These are phyloP conservation scores for Adelphocoris suturalis DNA, from an alignment of 2,888 invertebrate species.

Conservation along the genomic window DNA sequence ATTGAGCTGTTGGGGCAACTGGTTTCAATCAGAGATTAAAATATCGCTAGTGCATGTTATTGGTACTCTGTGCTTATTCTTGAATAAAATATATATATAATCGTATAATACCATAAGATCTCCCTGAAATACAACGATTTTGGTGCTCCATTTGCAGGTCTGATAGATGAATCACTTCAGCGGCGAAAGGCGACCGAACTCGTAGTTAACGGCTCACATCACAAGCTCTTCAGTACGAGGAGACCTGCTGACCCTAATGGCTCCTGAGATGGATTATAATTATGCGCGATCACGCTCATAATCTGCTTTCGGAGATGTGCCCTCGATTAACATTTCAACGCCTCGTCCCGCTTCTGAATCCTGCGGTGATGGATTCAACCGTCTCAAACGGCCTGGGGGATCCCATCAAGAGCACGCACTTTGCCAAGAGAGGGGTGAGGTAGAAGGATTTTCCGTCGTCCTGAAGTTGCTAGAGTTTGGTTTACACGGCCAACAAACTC, in stretches of 20 bases:
- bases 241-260: conserved; percentile 11
- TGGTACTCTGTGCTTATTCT: too few species aligned
- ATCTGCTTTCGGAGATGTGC: conserved; percentile 33
- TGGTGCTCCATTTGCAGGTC: too few species aligned
- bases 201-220: too few species aligned
- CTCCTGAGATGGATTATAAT: conserved; percentile 48
- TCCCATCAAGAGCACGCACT: background rate
- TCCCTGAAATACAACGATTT: too few species aligned
- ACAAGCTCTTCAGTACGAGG: background rate
- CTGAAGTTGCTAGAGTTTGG: background rate
- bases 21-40: too few species aligned
- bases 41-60: too few species aligned
- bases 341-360: background rate
- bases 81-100: too few species aligned
- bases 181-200: too few species aligned
- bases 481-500: conserved; percentile 10
- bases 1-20: too few species aligned
- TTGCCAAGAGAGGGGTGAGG: background rate
- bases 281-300: conserved; percentile 55
- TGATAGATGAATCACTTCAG: too few species aligned
- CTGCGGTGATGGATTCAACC: background rate
- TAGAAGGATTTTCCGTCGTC: background rate
- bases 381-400: background rate
- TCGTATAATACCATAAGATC: too few species aligned
- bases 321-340: conserved; percentile 33